A percentile compares a stretch with the other conserved stretches of the same genome.
phyloP scores from a whole-genome alignment of 2,113 vertebrate species.

The Pomatorhinus ruficollis region DNA sequence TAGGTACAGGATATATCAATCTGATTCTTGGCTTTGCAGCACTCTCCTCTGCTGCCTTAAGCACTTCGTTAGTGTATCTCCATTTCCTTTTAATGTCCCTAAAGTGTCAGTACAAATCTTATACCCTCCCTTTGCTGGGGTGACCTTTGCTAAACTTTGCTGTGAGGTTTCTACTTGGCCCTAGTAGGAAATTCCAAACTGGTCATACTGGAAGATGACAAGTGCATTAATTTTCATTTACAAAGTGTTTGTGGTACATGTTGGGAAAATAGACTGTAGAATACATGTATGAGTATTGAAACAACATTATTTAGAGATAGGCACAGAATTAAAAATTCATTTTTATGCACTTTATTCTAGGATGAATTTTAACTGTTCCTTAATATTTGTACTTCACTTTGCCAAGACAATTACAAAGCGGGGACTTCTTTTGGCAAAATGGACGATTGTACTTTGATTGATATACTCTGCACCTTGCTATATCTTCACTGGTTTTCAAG shows the following conservation, averaged over 20 bases:
- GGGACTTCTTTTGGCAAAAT: background rate
- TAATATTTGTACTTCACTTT: background rate
- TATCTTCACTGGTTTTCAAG: background rate
- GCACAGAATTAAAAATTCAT: background rate
- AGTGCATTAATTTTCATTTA: background rate
- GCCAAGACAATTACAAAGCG: accelerated
- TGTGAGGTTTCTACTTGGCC: background rate
- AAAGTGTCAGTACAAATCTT: background rate
- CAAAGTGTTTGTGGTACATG: background rate
- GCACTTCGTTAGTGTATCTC: background rate
- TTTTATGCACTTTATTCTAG: background rate
- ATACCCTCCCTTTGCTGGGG: accelerated
- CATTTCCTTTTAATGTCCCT: background rate
- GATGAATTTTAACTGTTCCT: background rate
- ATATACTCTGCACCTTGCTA: background rate
- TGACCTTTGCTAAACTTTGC: background rate
- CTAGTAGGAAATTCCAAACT: background rate
- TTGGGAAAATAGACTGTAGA: background rate
- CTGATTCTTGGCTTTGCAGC: background rate
- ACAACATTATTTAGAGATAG: background rate
- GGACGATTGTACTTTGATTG: background rate
- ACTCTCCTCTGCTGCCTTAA: background rate
- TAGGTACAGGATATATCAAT: background rate
- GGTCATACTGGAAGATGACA: background rate
- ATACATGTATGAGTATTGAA: background rate